Conservation (phyloP, 2,888 invertebrate species). For the Alloplasta piceator region DNA sequence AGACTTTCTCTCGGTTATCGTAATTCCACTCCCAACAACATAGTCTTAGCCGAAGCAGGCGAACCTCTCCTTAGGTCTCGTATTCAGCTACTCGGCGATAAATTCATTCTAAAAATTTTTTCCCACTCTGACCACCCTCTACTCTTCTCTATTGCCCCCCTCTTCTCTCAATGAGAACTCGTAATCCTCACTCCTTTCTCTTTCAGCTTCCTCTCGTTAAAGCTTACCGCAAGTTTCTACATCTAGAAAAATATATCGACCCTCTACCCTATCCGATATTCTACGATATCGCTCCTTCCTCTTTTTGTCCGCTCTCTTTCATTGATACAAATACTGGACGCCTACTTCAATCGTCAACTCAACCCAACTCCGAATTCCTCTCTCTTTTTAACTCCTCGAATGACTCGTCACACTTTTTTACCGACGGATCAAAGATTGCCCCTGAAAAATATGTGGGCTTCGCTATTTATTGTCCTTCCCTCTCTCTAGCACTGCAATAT, state of each 20-base stretch:
- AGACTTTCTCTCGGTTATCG: background rate
- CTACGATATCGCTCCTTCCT: constrained; percentile 1
- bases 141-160: background rate
- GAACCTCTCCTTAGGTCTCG: constrained; percentile 4
- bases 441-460: constrained; percentile 13
- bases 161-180: background rate
- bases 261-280: constrained; percentile 13
- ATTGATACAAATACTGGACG: constrained; percentile 8
- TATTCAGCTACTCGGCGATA: constrained; percentile 5
- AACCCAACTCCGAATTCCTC: constrained; percentile 1
- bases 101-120: constrained; percentile 12
- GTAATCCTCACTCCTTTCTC: background rate
- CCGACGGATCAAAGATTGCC: constrained; percentile 55
- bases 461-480: constrained; percentile 25
- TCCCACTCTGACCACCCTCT: constrained; percentile 7
- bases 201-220: background rate
- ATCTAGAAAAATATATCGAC: background rate
- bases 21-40: constrained; percentile 47
- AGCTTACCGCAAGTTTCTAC: background rate
- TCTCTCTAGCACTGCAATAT: constrained; percentile 9
- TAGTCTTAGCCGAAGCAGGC: constrained; percentile 45
- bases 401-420: constrained; percentile 39
- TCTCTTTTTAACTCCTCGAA: background rate
- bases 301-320: background rate
- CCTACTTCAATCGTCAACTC: background rate